phyloP scores from a whole-genome alignment of 2,888 invertebrate genomes.

The Vesta saturnalis region DNA sequence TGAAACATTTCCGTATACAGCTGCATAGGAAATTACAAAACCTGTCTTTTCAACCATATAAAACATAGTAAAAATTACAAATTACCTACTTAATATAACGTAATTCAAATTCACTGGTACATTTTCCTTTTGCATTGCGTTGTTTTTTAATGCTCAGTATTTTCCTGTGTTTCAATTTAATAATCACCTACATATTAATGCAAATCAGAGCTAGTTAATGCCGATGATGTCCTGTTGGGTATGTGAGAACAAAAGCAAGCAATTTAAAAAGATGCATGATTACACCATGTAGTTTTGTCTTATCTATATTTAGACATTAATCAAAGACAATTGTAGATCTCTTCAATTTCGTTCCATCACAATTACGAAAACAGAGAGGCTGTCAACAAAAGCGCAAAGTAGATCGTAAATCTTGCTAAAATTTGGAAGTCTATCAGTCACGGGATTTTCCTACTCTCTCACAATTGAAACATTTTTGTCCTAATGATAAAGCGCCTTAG shows the following conservation, averaged over 20 bases:
- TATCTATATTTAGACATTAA: slow-evolving; percentile 30
- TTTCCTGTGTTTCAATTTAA: no score
- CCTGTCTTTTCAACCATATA: slow-evolving; percentile 19
- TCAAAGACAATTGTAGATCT: slow-evolving; percentile 31
- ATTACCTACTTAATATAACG: not conserved
- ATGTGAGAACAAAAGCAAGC: no score
- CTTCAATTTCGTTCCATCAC: slow-evolving; percentile 35
- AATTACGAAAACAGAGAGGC: slow-evolving; percentile 35
- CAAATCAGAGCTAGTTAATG: no score
- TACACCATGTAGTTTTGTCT: no score
- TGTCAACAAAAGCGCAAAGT: slow-evolving; percentile 32
- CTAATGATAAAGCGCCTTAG: no score
- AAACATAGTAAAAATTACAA: not conserved
- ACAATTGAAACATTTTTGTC: slow-evolving; percentile 10
- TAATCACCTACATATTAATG: no score
- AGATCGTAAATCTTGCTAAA: slow-evolving; percentile 38
- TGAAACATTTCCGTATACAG: slow-evolving; percentile 30
- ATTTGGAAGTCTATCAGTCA: slow-evolving; percentile 39
- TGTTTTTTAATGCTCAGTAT: no score
- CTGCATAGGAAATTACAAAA: slow-evolving; percentile 31
- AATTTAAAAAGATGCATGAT: no score
- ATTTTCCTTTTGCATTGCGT: no score
- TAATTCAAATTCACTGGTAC: not conserved
- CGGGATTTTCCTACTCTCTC: slow-evolving; percentile 26
- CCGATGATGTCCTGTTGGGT: no score